phyloP scores from a whole-genome alignment of 1,140 invertebrate genomes.

The Drosophila triauraria region DNA sequence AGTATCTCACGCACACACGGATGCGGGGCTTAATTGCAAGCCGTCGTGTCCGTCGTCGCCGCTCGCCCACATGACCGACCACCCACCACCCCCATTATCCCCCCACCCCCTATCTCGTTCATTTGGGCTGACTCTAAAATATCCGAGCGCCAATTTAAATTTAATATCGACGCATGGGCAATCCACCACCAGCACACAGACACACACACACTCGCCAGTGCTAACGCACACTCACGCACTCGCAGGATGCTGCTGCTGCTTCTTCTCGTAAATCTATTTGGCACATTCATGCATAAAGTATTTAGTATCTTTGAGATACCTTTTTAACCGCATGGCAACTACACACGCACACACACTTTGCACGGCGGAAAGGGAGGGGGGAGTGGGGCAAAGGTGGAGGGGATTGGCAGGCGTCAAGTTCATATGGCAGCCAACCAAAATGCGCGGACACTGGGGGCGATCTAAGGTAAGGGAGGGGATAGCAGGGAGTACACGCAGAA shows the following conservation, averaged over 20 bases:
- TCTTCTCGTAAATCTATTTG: slow-evolving; percentile 79
- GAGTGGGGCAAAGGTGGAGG: neutral
- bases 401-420: slow-evolving; percentile 60
- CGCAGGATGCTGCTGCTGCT: slow-evolving; percentile 20
- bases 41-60: slow-evolving; percentile 61
- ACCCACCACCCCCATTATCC: slow-evolving; percentile 19
- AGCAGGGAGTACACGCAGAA: neutral
- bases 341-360: slow-evolving; percentile 57
- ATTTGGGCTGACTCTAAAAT: slow-evolving; percentile 65
- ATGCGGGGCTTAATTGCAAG: slow-evolving; percentile 73
- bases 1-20: neutral
- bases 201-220: slow-evolving; percentile 9
- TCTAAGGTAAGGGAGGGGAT: slow-evolving; percentile 3
- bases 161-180: slow-evolving; percentile 78
- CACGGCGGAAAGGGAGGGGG: neutral
- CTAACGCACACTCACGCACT: slow-evolving; percentile 22
- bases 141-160: slow-evolving; percentile 82
- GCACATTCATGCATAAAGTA: slow-evolving; percentile 83
- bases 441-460: slow-evolving; percentile 66
- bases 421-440: slow-evolving; percentile 78
- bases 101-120: neutral
- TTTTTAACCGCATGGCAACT: slow-evolving; percentile 81
- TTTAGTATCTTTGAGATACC: slow-evolving; percentile 83
- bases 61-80: slow-evolving; percentile 27
- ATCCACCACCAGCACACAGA: slow-evolving; percentile 50